Evolutionary conservation across 1,140 invertebrate species (phyloP).

Genomic region (Drosophila kanapiae): DNA sequence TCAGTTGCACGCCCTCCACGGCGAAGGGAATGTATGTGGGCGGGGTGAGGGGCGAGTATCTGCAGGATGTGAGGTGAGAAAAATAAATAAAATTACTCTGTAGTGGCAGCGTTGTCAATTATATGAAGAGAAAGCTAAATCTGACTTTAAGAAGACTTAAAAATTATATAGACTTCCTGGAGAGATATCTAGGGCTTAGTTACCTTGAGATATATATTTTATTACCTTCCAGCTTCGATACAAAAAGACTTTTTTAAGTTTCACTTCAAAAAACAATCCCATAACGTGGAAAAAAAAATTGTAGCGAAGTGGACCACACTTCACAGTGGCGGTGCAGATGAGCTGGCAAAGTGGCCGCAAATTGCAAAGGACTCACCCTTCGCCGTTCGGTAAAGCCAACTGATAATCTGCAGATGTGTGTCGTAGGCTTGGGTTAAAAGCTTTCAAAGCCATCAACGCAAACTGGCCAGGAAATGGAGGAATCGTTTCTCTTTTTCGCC

Average conservation of each 20-base stretch:
- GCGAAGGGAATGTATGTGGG: constrained; percentile 72
- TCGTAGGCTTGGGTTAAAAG: constrained; percentile 71
- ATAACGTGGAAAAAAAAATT: background rate
- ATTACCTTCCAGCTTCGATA: background rate
- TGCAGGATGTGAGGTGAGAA: constrained; percentile 10
- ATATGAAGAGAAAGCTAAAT: background rate
- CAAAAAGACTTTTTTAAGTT: background rate
- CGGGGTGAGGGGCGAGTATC: constrained; percentile 79
- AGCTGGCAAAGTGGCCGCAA: constrained; percentile 66
- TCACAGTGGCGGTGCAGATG: constrained; percentile 22
- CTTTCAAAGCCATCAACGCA: constrained; percentile 75
- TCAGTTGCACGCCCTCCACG: constrained; percentile 89
- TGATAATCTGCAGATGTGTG: constrained; percentile 66
- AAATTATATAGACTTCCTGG: background rate
- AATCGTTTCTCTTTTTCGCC: constrained; percentile 51
- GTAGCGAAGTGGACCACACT: constrained; percentile 13
- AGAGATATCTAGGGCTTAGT: too few relatives aligned
- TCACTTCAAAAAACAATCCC: background rate
- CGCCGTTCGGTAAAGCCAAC: constrained; percentile 46
- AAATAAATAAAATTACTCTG: background rate
- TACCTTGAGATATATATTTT: background rate
- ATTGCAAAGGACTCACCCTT: constrained; percentile 53
- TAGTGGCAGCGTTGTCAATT: background rate
- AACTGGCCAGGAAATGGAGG: constrained; percentile 75
- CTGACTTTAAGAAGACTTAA: too few relatives aligned